These are phyloP conservation scores for Silvanus unidentatus DNA, from an alignment of 2,888 invertebrate species.

Conservation along the genomic window DNA sequence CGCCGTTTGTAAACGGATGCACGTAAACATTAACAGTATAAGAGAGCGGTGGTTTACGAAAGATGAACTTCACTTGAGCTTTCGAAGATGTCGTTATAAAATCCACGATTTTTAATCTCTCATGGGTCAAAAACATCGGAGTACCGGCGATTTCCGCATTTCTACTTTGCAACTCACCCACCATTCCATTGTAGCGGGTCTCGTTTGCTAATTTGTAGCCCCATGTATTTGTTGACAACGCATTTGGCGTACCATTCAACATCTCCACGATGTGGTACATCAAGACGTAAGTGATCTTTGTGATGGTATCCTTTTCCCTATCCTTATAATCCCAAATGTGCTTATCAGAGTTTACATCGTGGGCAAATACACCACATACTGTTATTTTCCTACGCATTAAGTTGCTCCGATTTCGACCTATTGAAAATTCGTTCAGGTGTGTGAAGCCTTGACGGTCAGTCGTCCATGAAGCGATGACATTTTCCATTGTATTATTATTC, in stretches of 20 bases:
- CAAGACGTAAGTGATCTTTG: conserved; percentile 54
- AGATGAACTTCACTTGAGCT: conserved; percentile 53
- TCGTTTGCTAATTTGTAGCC: conserved; percentile 49
- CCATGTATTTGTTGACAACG: conserved; percentile 51
- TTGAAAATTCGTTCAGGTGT: no score
- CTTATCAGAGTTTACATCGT: conserved; percentile 39
- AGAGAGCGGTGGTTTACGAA: conserved; percentile 59
- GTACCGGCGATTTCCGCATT: conserved; percentile 50
- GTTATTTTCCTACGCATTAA: conserved; percentile 30
- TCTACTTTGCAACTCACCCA: conserved; percentile 51
- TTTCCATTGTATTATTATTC: background rate
- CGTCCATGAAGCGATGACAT: no score
- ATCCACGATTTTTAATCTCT: conserved; percentile 44
- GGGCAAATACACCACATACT: conserved; percentile 38
- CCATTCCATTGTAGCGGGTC: conserved; percentile 53
- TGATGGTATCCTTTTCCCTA: conserved; percentile 42
- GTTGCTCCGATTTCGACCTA: no score
- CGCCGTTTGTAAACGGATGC: conserved; percentile 54
- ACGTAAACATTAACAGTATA: conserved; percentile 59
- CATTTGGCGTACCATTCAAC: conserved; percentile 50
- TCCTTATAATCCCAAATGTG: conserved; percentile 46
- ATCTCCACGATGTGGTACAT: conserved; percentile 52
- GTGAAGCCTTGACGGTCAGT: no score
- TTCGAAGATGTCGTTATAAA: conserved; percentile 53
- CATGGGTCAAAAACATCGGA: conserved; percentile 39